phyloP scores from a whole-genome alignment of 2,113 vertebrate species.

The Meles meles region DNA sequence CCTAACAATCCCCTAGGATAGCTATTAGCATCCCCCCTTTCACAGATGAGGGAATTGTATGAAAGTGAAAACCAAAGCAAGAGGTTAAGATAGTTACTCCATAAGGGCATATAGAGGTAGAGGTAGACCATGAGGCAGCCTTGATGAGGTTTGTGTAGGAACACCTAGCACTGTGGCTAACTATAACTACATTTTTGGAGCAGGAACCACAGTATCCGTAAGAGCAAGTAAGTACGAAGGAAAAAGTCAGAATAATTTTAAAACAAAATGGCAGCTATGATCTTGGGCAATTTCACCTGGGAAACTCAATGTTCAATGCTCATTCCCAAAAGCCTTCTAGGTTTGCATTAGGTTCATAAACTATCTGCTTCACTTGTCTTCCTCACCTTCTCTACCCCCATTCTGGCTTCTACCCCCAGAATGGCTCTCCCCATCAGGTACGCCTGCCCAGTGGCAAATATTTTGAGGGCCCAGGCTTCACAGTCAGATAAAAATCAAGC shows the following conservation, averaged over 20 bases:
- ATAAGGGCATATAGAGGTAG: not conserved
- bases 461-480: not conserved
- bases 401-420: not conserved
- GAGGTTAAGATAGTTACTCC: not conserved
- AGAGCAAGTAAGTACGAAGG: slow-evolving; percentile 54
- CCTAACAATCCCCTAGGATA: not conserved
- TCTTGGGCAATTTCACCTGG: not conserved
- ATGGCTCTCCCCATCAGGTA: not conserved
- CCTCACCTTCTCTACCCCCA: not conserved
- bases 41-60: not conserved
- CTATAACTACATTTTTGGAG: slow-evolving; percentile 61
- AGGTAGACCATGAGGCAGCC: not conserved
- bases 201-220: slow-evolving; percentile 60
- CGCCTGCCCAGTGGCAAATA: not conserved
- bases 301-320: not conserved
- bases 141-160: slow-evolving; percentile 13
- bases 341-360: not conserved
- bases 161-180: slow-evolving; percentile 14
- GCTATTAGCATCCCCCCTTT: not conserved
- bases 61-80: not conserved
- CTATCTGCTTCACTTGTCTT: not conserved
- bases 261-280: not conserved
- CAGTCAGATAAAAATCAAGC: slow-evolving; percentile 12
- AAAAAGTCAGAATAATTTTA: not conserved
- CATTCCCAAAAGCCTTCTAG: not conserved